Evolutionary conservation across 2,797 vertebrate species (phyloP), one percentile per base, ranked within the genome.

Genomic region (Myotis planiceps): DNA sequence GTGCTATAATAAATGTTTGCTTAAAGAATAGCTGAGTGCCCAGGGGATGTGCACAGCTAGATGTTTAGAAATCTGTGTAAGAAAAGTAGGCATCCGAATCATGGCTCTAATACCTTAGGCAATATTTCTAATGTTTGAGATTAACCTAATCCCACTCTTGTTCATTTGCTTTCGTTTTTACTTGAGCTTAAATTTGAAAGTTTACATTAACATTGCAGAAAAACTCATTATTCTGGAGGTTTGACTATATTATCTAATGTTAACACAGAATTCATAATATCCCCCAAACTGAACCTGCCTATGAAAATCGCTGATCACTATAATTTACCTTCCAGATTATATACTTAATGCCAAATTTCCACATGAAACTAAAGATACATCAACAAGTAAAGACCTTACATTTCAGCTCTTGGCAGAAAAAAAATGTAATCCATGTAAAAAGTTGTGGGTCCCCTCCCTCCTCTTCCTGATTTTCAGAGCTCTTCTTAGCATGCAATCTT

Each of bases 91-190:
- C n/a, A 69, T 83, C 58, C 10, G 23, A 92, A 65, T 74, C 32
- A 49, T 29, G 5, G 13, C 58, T 79, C 34, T 79, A 90, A 90
- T 82, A 83, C 29, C 2, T 88, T 66, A 51, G 89, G 7, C 58
- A 82, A 75, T 5, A 19, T 78, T 89, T 14, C 27, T 89, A 51
- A 86, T 84, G 60, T 10, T 65, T 81, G 27, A 84, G 42, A 87
- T 92, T 86, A 94, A 68, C 29, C 60, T 95, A 86, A 92, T 96
- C 34, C 37, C 18, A 84, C 32, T 80, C 69, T 72, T 88, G 45
- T 58, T 96, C 88, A 79, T 96, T 94, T 92, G 66, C 37, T 87
- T 89, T 91, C 29, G 39, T 32, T 90, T 95, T 96, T 91, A 96
- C 66, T 66, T 86, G 45, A 86, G 71, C 39, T 87, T 80, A 94